These are phyloP conservation scores for Pangasius larnaudii DNA, from an alignment of 2,797 vertebrate genomes.

Conservation along the genomic window DNA sequence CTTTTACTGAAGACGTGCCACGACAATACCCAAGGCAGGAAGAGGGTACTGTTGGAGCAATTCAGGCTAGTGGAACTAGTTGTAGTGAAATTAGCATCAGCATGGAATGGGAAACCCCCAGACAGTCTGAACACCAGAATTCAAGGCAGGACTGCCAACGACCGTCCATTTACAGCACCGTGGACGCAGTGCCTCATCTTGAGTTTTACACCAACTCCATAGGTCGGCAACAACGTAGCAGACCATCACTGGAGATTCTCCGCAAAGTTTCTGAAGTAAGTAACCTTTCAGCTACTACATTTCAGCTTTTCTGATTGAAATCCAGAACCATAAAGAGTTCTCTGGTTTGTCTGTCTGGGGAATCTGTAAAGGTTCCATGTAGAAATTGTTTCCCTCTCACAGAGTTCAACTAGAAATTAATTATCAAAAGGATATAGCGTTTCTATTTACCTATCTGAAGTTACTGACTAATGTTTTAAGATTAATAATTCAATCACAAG, in stretches of 20 bases:
- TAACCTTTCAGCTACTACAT: background rate
- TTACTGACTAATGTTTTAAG: background rate
- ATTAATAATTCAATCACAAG: background rate
- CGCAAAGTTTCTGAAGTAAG: slow-evolving; percentile 65
- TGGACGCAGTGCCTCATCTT: slow-evolving; percentile 68
- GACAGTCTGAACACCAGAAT: slow-evolving; percentile 44
- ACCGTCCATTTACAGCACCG: slow-evolving; percentile 72
- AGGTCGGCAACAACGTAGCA: slow-evolving; percentile 48
- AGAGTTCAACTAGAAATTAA: background rate
- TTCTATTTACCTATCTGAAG: background rate
- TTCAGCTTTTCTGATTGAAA: background rate
- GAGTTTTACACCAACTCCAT: slow-evolving; percentile 70
- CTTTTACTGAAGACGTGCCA: slow-evolving; percentile 56
- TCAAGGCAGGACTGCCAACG: slow-evolving; percentile 57
- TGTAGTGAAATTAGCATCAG: slow-evolving; percentile 22
- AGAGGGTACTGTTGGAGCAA: background rate
- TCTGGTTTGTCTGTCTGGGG: background rate
- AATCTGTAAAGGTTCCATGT: background rate
- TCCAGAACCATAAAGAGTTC: background rate
- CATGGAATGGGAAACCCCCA: slow-evolving; percentile 40
- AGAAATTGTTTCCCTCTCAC: background rate
- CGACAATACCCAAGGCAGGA: slow-evolving; percentile 54
- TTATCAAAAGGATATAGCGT: background rate
- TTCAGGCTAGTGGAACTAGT: background rate
- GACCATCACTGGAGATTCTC: slow-evolving; percentile 71